These are phyloP conservation scores for Eudorcas thomsonii DNA, from an alignment of 2,113 vertebrate species.

Conservation along the genomic window DNA sequence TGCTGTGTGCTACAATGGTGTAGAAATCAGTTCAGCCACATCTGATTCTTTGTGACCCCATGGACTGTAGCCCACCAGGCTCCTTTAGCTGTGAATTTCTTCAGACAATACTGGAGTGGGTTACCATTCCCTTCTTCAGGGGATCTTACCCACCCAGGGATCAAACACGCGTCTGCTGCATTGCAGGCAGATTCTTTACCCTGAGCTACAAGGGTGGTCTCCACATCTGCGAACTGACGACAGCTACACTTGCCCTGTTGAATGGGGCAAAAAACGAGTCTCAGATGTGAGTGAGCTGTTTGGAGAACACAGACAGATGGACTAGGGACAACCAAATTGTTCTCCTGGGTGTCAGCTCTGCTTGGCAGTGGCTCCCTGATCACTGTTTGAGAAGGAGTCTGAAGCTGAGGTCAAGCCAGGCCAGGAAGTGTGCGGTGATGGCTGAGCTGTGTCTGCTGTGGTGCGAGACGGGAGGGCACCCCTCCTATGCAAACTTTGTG, in stretches of 20 bases:
- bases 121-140: not conserved
- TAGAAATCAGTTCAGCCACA: not conserved
- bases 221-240: not conserved
- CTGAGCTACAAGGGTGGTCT: not conserved
- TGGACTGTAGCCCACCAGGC: not conserved
- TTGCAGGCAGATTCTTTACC: not conserved
- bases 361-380: not conserved
- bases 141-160: not conserved
- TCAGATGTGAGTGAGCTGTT: not conserved
- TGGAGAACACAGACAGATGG: not conserved
- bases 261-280: not conserved
- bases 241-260: not conserved
- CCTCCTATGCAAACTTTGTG: not conserved
- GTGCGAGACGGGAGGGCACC: accelerated
- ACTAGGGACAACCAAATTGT: not conserved
- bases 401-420: not conserved
- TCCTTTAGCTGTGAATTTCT: not conserved
- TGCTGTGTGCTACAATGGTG: not conserved
- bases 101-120: not conserved
- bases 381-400: not conserved
- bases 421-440: not conserved
- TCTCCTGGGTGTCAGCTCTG: not conserved
- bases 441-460: not conserved
- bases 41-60: not conserved
- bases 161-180: not conserved